Base-by-base conservation (phyloP, 2,888 invertebrate genomes). In the Aphodius granarius region DNA sequence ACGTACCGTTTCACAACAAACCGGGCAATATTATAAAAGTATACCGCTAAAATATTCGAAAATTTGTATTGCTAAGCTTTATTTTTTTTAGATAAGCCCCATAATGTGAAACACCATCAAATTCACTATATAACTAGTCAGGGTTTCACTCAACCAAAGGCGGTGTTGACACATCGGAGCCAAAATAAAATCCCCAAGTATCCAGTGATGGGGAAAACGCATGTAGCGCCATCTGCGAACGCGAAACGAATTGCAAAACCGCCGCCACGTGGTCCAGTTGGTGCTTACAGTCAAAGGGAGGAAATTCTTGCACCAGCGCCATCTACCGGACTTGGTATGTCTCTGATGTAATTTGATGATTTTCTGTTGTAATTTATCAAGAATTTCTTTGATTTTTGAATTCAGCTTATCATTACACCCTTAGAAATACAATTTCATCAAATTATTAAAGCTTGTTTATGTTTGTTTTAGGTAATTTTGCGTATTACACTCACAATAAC, bases 131-230 rank as follows among this genome's bases (percentile, higher is more conserved):
- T 18, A 86, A 88, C 70, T 88, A 88, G 81, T 86, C 87, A 15
- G 70, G 77, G 75, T 43, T 72, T 71, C 65, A 68, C 62, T 19
- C 23, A 9, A 18, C 77, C 74, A 43, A 75, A 72, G 20, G 68
- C 72, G 22, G 23, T 74, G 16, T 21, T 77, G 22, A 75, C 72
- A 16, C 77, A 77, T 20, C 66, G 77, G 65, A 77, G 73, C 65
- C 77, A 77, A 75, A 75, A 75, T 65, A 77, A 77, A 71, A 17
- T 72, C 76, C 75, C 75, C 86, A 88, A 0, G 88, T 87, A 80
- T 87, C 85, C 78, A 87, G 86, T 80, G 83, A 86, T 6, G 87
- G 88, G 0, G 85, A 86, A 75, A 86, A 85, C 72, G 18, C 70
- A 78, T 70, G 65, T 73, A 9, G 19, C 75, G 19, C 16, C 72